Evolutionary conservation across 2,113 vertebrate genomes (phyloP).

Genomic region (Coptodon rendalli): DNA sequence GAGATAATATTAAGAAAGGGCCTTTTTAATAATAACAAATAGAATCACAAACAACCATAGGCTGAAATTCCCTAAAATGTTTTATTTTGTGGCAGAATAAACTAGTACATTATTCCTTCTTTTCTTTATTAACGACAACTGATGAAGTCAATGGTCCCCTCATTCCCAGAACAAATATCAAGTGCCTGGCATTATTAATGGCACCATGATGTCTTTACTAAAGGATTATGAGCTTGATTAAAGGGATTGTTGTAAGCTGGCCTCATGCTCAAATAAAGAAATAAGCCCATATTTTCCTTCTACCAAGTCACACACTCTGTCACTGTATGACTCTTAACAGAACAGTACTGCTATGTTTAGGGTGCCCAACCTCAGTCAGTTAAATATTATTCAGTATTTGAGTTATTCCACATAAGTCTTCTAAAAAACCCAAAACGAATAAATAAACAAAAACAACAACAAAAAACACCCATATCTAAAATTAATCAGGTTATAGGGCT

Average conservation of each 20-base stretch:
- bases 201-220: constrained; percentile 58
- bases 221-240: constrained; percentile 70
- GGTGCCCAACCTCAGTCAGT: neutral
- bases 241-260: constrained; percentile 63
- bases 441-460: neutral
- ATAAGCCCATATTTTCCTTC: constrained; percentile 42
- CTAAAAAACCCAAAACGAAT: rapidly evolving
- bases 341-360: neutral
- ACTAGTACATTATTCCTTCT: neutral
- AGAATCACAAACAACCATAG: neutral
- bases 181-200: constrained; percentile 52
- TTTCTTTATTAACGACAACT: neutral
- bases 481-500: neutral
- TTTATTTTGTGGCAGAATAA: neutral
- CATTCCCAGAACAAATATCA: constrained; percentile 48
- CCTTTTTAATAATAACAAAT: neutral
- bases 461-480: neutral
- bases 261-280: constrained; percentile 54
- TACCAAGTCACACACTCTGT: constrained; percentile 6
- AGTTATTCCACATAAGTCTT: neutral
- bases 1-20: neutral
- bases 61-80: neutral
- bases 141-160: neutral
- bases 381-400: neutral
- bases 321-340: neutral